A percentile compares a stretch with the other conserved stretches of the same genome.
phyloP scores from a whole-genome alignment of 2,888 invertebrate species.

The Terebella lapidaria region DNA sequence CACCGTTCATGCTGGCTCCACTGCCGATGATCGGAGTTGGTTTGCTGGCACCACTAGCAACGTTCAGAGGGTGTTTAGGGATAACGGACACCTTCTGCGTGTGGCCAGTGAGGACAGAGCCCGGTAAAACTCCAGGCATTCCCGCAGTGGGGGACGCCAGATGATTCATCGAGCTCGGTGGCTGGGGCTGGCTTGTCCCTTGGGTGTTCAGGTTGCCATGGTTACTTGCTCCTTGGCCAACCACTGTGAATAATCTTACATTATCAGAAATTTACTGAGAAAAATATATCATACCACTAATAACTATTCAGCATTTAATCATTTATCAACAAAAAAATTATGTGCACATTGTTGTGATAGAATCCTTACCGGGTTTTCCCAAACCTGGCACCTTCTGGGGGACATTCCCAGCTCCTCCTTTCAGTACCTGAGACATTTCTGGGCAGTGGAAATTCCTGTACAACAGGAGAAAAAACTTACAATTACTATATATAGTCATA shows the following conservation, averaged over 20 bases:
- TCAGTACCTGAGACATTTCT: constrained; percentile 20
- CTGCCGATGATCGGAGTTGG: background rate
- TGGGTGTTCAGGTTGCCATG: too few species aligned
- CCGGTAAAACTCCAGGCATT: background rate
- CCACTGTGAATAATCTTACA: background rate
- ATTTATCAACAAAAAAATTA: background rate
- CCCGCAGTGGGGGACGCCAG: background rate
- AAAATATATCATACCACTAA: too few species aligned
- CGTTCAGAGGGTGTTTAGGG: too few species aligned
- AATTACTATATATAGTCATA: too few species aligned
- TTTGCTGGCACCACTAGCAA: background rate
- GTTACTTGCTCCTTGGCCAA: too few species aligned
- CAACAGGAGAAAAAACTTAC: background rate
- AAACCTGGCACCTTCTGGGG: background rate
- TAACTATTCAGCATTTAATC: too few species aligned
- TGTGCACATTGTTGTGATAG: background rate
- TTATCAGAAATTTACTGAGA: background rate
- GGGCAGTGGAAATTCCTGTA: constrained; percentile 16
- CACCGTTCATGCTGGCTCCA: constrained; percentile 4
- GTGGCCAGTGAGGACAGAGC: background rate
- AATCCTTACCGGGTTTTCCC: background rate
- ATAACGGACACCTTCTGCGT: background rate
- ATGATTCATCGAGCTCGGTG: background rate
- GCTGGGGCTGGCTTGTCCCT: background rate
- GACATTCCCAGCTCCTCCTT: background rate